Percentiles rank a stretch among this genome's conserved stretches.
Evolutionary conservation across 2,113 vertebrate genomes (phyloP).

Genomic region (Calyptomena viridis): DNA sequence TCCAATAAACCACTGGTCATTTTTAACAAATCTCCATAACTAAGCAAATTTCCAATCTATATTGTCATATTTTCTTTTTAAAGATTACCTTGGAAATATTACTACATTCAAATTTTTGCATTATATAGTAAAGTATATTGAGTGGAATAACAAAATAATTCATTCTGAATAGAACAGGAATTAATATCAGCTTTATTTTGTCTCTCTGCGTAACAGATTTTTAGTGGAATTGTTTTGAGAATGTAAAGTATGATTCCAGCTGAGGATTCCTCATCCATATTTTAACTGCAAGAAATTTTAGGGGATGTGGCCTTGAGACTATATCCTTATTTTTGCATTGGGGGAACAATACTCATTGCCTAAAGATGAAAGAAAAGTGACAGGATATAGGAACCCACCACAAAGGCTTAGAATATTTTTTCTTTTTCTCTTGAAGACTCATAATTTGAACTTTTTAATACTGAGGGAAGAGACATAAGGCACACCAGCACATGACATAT

Average conservation of each 20-base stretch:
- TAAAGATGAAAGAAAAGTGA: background rate
- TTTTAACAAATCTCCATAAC: background rate
- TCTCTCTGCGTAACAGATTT: background rate
- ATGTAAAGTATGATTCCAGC: background rate
- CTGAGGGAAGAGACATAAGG: background rate
- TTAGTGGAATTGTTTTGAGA: background rate
- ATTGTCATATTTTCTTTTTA: background rate
- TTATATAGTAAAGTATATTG: background rate
- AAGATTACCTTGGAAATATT: background rate
- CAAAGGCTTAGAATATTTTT: background rate
- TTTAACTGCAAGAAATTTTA: background rate
- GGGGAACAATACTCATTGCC: background rate
- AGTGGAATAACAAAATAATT: background rate
- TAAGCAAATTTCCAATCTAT: background rate
- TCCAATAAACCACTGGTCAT: background rate
- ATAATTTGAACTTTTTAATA: background rate
- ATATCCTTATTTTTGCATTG: background rate
- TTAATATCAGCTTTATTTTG: background rate
- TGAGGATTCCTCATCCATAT: background rate
- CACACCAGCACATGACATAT: background rate
- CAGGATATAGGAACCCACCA: fast-evolving
- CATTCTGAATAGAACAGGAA: background rate
- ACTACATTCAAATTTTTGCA: background rate
- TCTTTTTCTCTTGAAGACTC: background rate
- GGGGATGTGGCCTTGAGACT: background rate